A percentile compares a stretch with the other conserved stretches of the same genome.
These are phyloP conservation scores for Neostethus bicornis DNA, from an alignment of 2,797 vertebrate genomes.

Conservation along the genomic window DNA sequence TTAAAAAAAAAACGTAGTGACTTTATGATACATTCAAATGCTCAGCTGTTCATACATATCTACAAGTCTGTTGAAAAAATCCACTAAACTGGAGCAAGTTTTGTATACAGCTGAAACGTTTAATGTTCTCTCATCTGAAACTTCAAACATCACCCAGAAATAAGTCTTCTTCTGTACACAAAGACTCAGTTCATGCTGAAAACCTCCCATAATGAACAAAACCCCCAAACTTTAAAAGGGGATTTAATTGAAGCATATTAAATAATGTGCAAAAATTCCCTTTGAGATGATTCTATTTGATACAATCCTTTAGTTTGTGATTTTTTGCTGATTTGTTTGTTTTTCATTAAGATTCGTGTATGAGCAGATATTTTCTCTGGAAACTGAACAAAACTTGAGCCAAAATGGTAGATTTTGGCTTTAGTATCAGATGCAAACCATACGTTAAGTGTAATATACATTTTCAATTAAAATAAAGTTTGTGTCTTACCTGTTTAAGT, in stretches of 20 bases:
- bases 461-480: slow-evolving; percentile 5
- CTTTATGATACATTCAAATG: neutral
- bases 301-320: slow-evolving; percentile 1
- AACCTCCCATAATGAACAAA: slow-evolving; percentile 25
- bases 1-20: neutral
- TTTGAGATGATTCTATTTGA: slow-evolving; percentile 13
- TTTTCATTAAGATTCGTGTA: slow-evolving; percentile 18
- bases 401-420: slow-evolving; percentile 4
- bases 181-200: neutral
- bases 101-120: neutral
- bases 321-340: neutral
- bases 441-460: slow-evolving; percentile 1
- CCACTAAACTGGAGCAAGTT: neutral
- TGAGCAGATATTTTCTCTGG: slow-evolving; percentile 18
- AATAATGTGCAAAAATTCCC: neutral
- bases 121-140: neutral
- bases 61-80: slow-evolving; percentile 2
- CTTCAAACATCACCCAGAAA: neutral
- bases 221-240: neutral
- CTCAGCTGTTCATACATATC: slow-evolving; percentile 4
- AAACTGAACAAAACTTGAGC: neutral
- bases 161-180: slow-evolving; percentile 5
- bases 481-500: slow-evolving; percentile 67
- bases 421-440: slow-evolving; percentile 7
- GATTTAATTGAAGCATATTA: neutral